phyloP scores from a whole-genome alignment of 1,140 invertebrate species.

The Aplysia californica region DNA sequence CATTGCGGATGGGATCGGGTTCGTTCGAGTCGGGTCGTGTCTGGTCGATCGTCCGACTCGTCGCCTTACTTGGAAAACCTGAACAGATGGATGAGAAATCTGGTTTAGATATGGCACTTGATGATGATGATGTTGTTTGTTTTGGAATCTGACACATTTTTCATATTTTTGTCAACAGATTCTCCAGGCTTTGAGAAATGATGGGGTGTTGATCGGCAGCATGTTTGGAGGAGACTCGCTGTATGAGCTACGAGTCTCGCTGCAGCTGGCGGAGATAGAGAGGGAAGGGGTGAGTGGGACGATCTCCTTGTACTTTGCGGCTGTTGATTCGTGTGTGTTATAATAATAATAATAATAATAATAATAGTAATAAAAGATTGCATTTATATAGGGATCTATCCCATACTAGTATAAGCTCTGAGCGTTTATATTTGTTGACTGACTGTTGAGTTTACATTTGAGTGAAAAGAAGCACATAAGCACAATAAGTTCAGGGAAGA shows the following conservation, averaged over 20 bases:
- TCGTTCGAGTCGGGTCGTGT: conserved; percentile 15
- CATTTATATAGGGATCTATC: neutral
- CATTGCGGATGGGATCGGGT: too few species aligned
- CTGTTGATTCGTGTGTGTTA: neutral
- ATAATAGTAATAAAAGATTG: neutral
- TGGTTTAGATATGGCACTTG: too few species aligned
- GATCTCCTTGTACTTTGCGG: neutral
- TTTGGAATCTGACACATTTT: too few species aligned
- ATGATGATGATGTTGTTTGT: too few species aligned
- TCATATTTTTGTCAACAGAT: conserved; percentile 62
- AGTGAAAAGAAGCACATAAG: neutral
- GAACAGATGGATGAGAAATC: too few species aligned
- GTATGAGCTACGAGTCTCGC: conserved; percentile 88
- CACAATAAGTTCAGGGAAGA: too few species aligned
- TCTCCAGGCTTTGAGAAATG: conserved; percentile 79
- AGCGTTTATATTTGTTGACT: neutral
- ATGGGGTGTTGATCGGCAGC: conserved; percentile 93
- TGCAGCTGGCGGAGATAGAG: conserved; percentile 95
- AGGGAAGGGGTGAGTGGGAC: conserved; percentile 77
- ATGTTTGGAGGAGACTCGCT: conserved; percentile 98
- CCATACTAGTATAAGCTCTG: neutral
- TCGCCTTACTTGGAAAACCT: conserved; percentile 17
- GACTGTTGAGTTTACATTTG: neutral
- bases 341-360: too few species aligned
- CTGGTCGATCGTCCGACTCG: neutral